A percentile compares a stretch with the other conserved stretches of the same genome.
phyloP scores from a whole-genome alignment of 2,113 vertebrate genomes.

The Ursus arctos region DNA sequence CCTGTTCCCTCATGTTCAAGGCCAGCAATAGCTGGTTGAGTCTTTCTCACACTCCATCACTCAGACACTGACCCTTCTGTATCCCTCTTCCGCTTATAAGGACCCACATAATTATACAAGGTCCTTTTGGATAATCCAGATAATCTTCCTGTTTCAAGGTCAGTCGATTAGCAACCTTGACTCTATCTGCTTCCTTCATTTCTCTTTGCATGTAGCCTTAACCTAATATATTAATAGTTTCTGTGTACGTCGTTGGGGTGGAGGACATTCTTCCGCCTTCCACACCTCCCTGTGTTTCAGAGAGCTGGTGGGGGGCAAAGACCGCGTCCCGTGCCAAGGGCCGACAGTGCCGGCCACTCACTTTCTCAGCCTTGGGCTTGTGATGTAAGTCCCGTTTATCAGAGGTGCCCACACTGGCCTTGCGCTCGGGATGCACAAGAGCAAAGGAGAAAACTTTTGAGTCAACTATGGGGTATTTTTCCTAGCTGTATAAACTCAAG shows the following conservation, averaged over 20 bases:
- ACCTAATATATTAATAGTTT: neutral
- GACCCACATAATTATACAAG: neutral
- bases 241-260: neutral
- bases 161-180: neutral
- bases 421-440: neutral
- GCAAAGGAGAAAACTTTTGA: neutral
- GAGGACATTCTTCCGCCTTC: neutral
- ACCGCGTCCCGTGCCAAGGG: neutral
- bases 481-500: neutral
- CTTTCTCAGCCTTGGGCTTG: neutral
- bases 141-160: neutral
- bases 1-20: neutral
- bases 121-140: neutral
- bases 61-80: neutral
- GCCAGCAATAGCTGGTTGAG: neutral
- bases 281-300: neutral
- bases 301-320: neutral
- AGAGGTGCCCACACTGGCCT: neutral
- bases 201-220: neutral
- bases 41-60: neutral
- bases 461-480: neutral
- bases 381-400: neutral
- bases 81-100: neutral
- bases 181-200: neutral
- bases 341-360: accelerated